These are phyloP conservation scores for Clarias pachynema DNA, from an alignment of 2,797 vertebrate genomes.

Conservation along the genomic window DNA sequence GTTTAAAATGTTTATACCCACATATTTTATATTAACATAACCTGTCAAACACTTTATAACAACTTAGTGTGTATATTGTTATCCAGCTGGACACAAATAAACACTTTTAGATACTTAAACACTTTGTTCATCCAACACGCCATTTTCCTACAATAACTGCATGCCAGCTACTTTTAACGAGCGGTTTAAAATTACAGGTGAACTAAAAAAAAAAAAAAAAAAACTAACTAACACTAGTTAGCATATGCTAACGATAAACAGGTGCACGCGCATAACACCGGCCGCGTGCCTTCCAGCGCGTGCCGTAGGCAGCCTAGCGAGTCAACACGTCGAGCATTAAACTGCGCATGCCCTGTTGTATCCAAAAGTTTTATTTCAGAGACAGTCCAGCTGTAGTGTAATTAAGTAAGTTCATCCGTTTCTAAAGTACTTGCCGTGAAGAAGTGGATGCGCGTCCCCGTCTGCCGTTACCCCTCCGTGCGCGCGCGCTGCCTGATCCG, in stretches of 20 bases:
- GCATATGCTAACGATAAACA: conserved; percentile 25
- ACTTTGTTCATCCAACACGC: not conserved
- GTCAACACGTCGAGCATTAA: conserved; percentile 5
- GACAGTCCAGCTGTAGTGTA: conserved; percentile 14
- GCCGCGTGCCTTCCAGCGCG: not conserved
- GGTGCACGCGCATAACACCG: conserved; percentile 11
- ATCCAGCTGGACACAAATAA: not conserved
- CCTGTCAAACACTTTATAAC: not conserved
- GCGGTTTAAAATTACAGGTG: too few relatives aligned
- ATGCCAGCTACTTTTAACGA: not conserved
- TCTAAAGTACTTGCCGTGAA: conserved; percentile 43
- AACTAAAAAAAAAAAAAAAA: not conserved
- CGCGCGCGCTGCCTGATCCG: conserved; percentile 39
- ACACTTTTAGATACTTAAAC: not conserved
- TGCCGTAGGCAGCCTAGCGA: conserved; percentile 9
- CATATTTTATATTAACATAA: not conserved
- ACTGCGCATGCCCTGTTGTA: not conserved
- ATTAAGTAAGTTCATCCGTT: not conserved
- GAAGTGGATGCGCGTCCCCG: conserved; percentile 35
- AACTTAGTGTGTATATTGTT: too few relatives aligned
- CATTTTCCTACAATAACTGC: not conserved
- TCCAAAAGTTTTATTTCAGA: conserved; percentile 15
- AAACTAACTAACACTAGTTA: conserved; percentile 3
- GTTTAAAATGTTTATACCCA: not conserved
- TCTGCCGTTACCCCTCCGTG: conserved; percentile 36